A percentile compares a stretch with the other conserved stretches of the same genome.
Conservation (phyloP, 2,797 vertebrate species). For the Passerculus sandwichensis region DNA sequence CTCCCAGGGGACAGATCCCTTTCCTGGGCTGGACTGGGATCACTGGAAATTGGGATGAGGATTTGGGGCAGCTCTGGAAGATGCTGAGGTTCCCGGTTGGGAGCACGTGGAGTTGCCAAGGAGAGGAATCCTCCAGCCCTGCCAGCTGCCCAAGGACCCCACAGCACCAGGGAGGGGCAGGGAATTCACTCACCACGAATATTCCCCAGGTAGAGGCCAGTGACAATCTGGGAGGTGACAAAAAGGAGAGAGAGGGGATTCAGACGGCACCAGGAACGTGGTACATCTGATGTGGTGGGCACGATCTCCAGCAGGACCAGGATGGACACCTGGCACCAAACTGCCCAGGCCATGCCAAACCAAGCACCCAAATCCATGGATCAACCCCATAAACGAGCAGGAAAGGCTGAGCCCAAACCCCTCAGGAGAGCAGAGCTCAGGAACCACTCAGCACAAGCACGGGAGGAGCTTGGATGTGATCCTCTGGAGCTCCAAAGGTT, state of each 20-base stretch:
- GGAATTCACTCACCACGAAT: slow-evolving; percentile 82
- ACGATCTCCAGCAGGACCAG: not conserved
- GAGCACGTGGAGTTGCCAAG: rapidly evolving
- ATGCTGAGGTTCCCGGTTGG: not conserved
- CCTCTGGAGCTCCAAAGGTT: not conserved
- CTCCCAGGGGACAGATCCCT: not conserved
- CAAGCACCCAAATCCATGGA: not conserved
- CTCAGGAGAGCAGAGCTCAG: not conserved
- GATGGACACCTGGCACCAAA: not conserved
- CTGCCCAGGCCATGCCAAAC: not conserved
- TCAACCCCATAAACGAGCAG: not conserved
- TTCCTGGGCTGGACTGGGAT: not conserved
- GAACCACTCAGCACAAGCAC: not conserved
- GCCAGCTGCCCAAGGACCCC: not conserved
- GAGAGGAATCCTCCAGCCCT: not conserved
- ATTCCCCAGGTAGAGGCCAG: slow-evolving; percentile 90
- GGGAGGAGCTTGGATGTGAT: not conserved
- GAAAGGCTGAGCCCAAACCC: not conserved
- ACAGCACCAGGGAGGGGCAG: rapidly evolving
- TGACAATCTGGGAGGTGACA: slow-evolving; percentile 78
- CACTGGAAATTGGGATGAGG: not conserved
- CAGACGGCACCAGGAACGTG: not conserved
- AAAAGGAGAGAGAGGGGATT: not conserved
- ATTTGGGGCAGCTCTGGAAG: not conserved
- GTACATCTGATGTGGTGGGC: rapidly evolving